Evolutionary conservation across 2,888 invertebrate species (phyloP), one percentile per base, ranked within the genome.

Genomic region (Pherbina coryleti): DNA sequence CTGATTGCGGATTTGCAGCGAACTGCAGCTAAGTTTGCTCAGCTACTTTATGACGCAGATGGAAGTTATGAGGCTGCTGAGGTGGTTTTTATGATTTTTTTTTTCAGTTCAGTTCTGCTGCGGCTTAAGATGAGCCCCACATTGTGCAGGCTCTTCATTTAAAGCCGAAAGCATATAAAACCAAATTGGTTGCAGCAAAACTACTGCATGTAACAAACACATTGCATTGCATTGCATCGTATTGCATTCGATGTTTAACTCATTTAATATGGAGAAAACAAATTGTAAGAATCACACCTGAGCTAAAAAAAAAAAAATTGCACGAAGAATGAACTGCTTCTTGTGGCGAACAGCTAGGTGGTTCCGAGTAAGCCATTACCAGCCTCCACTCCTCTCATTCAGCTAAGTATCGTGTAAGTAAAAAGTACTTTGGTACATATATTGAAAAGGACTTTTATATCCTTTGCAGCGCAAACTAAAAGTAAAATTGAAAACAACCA

Each of bases 1-100:
- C 89, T 88, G 88, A 88, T 88, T 88, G 88, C 88, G 88, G 88
- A 89, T 88, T 88, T 89, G 85, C 85, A 87, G 75, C 64, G 11
- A 2, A 44, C 5, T 66, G 34, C 74, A 64, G 34, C 37, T 9
- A 75, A 67, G 79, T 80, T 80, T 80, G 77, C 77, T 79, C 72
- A 70, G 79, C 71, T 78, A 79, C 77, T 80, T 79, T 80, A 80
- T 76, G 78, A 72, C 37, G 57, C 55, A 77, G 79, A 77, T 75
- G 57, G 77, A 75, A 77, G 71, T 76, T 77, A 79, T 79, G 49
- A 69, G 73, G 73, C 73, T 44, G 73, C 60, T 3, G n/a, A n/a
- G n/a, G n/a, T n/a, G 55, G 25, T 44, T 19, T 37, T 66, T 66
- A 14, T 69, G 11, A 22, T 37, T 49, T 69, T 62, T 62, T 44